Evolutionary conservation across 2,113 vertebrate species (phyloP).

Genomic region (Silurus asotus): DNA sequence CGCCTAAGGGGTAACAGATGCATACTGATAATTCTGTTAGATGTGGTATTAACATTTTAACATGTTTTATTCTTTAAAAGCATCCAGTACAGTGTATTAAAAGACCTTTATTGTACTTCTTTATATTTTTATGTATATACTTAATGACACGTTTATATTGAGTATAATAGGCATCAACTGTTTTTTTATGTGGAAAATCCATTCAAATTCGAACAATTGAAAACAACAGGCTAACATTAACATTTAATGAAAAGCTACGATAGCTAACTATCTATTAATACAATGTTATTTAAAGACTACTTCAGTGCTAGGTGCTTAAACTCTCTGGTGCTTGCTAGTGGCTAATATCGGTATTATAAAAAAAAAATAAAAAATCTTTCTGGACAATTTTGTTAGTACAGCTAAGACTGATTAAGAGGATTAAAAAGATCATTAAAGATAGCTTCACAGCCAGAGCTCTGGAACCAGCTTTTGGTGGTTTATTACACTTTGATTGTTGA

Average conservation of each 20-base stretch:
- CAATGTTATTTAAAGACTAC: neutral
- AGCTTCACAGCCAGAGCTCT: too few species aligned
- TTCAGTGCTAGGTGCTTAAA: neutral
- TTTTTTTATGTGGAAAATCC: neutral
- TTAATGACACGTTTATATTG: neutral
- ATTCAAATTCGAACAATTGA: neutral
- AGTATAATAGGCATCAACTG: neutral
- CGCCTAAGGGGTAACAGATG: constrained; percentile 23
- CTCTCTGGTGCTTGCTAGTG: neutral
- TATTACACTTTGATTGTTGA: neutral
- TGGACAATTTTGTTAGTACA: neutral
- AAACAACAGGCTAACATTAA: neutral
- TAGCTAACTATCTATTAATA: neutral
- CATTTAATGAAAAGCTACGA: neutral
- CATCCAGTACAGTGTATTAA: neutral
- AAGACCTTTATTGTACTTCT: neutral
- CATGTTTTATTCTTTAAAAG: constrained; percentile 16
- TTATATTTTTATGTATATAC: neutral
- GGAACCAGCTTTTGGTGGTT: neutral
- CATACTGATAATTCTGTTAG: constrained; percentile 10
- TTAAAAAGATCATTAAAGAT: too few species aligned
- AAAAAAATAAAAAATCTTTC: neutral
- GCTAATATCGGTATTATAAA: neutral
- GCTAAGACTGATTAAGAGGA: too few species aligned
- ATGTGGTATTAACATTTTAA: constrained; percentile 17